phyloP scores from a whole-genome alignment of 2,797 vertebrate species.

The Triplophysa yarkandensis region DNA sequence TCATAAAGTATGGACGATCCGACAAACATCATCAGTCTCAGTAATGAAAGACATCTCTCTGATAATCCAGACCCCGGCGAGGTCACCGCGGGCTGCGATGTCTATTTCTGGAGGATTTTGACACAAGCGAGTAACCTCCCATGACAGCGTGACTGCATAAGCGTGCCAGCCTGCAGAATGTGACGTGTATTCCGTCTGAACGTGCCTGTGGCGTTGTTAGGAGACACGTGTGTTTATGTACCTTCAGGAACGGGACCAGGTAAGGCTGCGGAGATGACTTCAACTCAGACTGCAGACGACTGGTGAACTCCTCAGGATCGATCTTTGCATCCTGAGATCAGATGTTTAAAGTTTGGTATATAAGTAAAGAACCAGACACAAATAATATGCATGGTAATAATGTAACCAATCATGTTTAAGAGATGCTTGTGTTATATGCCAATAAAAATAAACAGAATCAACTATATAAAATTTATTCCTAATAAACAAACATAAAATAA shows the following conservation, averaged over 20 bases:
- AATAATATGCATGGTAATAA: too few species aligned
- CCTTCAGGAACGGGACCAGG: constrained; percentile 90
- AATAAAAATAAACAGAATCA: too few species aligned
- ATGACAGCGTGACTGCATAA: constrained; percentile 69
- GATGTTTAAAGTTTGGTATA: constrained; percentile 1
- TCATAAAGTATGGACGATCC: neutral
- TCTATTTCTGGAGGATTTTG: constrained; percentile 63
- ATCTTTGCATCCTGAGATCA: constrained; percentile 84
- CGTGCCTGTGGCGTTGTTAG: constrained; percentile 53
- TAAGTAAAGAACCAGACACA: too few species aligned
- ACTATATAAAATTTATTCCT: too few species aligned
- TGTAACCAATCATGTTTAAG: too few species aligned
- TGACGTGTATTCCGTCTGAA: constrained; percentile 70
- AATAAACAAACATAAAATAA: neutral
- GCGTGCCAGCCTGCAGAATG: constrained; percentile 62
- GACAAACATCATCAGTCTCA: constrained; percentile 21
- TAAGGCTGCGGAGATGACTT: constrained; percentile 91
- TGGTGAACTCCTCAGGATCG: constrained; percentile 88
- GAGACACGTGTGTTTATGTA: constrained; percentile 54
- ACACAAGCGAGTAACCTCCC: constrained; percentile 63
- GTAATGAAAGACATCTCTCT: constrained; percentile 22
- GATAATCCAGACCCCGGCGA: neutral
- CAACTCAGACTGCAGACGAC: constrained; percentile 84
- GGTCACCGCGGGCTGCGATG: constrained; percentile 19
- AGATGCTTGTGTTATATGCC: too few species aligned